phyloP scores from a whole-genome alignment of 2,888 invertebrate species.

The Xanthia togata region DNA sequence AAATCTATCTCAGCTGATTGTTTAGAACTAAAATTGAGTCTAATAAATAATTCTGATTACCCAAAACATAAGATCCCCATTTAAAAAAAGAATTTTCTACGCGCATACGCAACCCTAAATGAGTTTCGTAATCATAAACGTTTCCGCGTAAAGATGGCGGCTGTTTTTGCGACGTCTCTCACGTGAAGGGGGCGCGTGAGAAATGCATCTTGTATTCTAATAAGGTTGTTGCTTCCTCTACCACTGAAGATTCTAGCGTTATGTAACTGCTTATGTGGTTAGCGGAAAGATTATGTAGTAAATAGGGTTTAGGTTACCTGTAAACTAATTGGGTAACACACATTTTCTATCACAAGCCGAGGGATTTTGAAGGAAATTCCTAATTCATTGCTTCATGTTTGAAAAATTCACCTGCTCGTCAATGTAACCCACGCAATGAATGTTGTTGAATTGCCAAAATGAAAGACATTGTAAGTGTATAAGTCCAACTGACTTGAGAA shows the following conservation, averaged over 20 bases:
- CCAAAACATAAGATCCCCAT: not conserved
- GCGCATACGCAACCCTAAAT: conserved; percentile 60
- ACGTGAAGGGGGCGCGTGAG: conserved; percentile 74
- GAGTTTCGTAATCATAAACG: conserved; percentile 67
- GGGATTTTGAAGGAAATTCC: too few relatives aligned
- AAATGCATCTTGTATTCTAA: conserved; percentile 81
- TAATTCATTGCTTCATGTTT: too few relatives aligned
- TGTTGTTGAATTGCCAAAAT: too few relatives aligned
- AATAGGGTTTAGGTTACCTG: not conserved
- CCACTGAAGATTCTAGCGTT: conserved; percentile 38
- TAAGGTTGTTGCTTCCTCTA: conserved; percentile 68
- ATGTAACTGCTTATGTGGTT: conserved; percentile 30
- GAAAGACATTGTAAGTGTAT: too few relatives aligned
- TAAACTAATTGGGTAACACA: too few relatives aligned
- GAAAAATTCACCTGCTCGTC: too few relatives aligned
- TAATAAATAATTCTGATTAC: not conserved
- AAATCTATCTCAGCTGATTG: too few relatives aligned
- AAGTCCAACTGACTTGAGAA: too few relatives aligned
- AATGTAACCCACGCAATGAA: too few relatives aligned
- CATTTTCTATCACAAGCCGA: too few relatives aligned
- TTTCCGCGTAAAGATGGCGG: conserved; percentile 70
- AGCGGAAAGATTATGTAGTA: not conserved
- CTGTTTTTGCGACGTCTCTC: conserved; percentile 72
- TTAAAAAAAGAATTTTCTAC: not conserved
- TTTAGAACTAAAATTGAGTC: not conserved